Conservation (phyloP, 2,797 vertebrate species). For the Rhyacichthys aspro region DNA sequence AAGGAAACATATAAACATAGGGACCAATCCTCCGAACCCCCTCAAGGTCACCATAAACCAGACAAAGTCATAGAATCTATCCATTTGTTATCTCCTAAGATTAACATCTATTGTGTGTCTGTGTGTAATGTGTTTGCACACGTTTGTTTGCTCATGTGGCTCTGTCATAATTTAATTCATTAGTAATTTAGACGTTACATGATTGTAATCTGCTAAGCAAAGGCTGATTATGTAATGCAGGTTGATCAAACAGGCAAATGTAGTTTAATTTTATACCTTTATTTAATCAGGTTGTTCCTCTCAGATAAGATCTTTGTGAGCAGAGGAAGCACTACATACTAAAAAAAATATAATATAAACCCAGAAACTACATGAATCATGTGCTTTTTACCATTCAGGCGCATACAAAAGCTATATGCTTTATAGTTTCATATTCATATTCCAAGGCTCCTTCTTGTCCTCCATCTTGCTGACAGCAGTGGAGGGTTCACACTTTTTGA, state of each 20-base stretch:
- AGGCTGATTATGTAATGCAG: conserved; percentile 44
- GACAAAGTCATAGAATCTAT: conserved; percentile 17
- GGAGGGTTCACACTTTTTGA: no score
- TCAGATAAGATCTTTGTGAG: no score
- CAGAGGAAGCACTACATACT: no score
- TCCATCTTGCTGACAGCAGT: no score
- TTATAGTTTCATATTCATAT: no score
- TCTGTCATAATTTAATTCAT: conserved; percentile 50
- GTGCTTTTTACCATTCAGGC: no score
- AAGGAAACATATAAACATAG: neutral
- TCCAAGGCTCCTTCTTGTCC: no score
- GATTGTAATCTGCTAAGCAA: conserved; percentile 29
- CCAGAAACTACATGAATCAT: no score
- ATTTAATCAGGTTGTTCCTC: no score
- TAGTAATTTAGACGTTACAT: conserved; percentile 51
- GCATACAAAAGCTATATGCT: no score
- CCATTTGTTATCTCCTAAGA: conserved; percentile 11
- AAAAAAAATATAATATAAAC: neutral
- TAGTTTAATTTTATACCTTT: no score
- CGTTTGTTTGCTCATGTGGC: conserved; percentile 49
- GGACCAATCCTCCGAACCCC: neutral
- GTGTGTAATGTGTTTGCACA: conserved; percentile 39
- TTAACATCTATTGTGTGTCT: conserved; percentile 25
- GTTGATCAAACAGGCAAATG: conserved; percentile 42
- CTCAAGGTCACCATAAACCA: conserved; percentile 47